Conservation (phyloP, 2,888 invertebrate species). For the Phragmatobia fuliginosa region DNA sequence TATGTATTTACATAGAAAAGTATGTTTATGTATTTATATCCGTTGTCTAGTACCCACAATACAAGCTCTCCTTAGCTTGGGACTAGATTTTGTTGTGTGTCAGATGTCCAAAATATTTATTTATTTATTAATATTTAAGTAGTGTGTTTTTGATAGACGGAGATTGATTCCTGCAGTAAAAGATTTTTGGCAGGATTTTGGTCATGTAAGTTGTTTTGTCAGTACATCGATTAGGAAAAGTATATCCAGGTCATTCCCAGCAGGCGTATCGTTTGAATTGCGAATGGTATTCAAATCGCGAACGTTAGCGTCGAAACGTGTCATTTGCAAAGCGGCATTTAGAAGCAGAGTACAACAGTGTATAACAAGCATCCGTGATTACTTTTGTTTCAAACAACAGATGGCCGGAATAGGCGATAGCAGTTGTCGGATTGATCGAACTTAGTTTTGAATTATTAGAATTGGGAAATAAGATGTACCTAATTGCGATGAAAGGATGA, state of each 20-base stretch:
- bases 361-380: constrained; percentile 61
- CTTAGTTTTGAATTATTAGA: constrained; percentile 35
- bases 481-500: no score
- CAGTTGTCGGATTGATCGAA: constrained; percentile 46
- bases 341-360: constrained; percentile 46
- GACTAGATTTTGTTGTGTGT: no score
- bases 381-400: constrained; percentile 70
- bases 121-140: no score
- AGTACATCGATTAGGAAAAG: constrained; percentile 29
- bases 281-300: constrained; percentile 52
- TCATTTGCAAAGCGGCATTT: constrained; percentile 55
- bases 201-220: background rate
- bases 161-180: no score
- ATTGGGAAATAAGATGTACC: background rate
- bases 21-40: no score
- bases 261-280: constrained; percentile 40
- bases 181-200: no score
- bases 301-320: constrained; percentile 53
- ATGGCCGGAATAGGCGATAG: constrained; percentile 58
- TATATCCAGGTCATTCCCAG: constrained; percentile 36
- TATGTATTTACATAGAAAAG: no score
- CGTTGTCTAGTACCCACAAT: no score
- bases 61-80: no score
- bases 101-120: no score
- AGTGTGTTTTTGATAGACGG: no score